A percentile compares a stretch with the other conserved stretches of the same genome.
These are phyloP conservation scores for Masnerella sp. DNA, from an alignment of 2,888 invertebrate genomes.

Conservation along the genomic window DNA sequence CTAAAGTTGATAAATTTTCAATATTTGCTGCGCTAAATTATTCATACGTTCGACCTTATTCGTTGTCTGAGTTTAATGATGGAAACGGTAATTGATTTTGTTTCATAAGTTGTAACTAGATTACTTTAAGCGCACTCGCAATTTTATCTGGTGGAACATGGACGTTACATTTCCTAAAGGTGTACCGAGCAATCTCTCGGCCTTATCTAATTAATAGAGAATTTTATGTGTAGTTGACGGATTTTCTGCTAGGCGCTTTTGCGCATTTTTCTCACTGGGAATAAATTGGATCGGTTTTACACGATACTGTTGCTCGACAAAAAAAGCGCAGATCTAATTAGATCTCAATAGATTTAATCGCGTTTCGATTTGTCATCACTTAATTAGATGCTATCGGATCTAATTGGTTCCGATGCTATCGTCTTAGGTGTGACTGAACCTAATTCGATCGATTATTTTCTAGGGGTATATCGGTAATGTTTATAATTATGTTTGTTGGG, in stretches of 20 bases:
- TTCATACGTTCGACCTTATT: neutral
- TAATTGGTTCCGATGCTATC: constrained; percentile 8
- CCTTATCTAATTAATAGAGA: constrained; percentile 13
- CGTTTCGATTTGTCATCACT: neutral
- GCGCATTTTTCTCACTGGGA: neutral
- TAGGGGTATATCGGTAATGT: too few relatives aligned
- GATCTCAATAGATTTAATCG: neutral
- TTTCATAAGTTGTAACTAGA: neutral
- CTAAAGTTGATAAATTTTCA: neutral
- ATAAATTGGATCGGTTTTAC: constrained; percentile 8
- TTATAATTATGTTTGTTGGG: too few relatives aligned
- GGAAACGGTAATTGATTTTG: neutral
- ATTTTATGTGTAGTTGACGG: constrained; percentile 3
- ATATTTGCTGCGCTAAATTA: neutral
- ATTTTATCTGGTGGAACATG: constrained; percentile 1
- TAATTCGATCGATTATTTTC: too few relatives aligned
- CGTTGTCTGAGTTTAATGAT: neutral
- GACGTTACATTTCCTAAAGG: constrained; percentile 8
- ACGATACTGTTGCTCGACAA: neutral
- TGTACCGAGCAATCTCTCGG: neutral
- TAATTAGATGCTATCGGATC: constrained; percentile 6
- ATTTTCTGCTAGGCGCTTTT: neutral
- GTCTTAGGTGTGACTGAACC: neutral
- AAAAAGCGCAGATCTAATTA: neutral
- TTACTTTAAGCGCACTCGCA: constrained; percentile 3